phyloP scores from a whole-genome alignment of 2,113 vertebrate species.

The Sardina pilchardus region DNA sequence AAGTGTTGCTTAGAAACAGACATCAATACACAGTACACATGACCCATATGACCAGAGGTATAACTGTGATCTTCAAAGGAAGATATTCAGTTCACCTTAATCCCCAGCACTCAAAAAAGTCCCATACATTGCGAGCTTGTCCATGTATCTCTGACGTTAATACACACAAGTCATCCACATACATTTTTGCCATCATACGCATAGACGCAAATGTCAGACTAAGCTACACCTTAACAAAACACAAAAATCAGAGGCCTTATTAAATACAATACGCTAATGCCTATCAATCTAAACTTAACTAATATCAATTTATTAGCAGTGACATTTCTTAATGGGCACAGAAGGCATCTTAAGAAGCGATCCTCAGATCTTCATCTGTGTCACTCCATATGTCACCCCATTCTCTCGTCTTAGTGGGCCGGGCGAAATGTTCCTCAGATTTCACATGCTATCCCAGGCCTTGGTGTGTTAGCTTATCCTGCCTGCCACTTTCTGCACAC shows the following conservation, averaged over 20 bases:
- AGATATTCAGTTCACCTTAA: not conserved
- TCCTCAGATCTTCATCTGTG: not conserved
- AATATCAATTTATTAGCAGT: not conserved
- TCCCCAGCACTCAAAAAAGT: not conserved
- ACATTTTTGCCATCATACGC: not conserved
- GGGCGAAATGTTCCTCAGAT: not conserved
- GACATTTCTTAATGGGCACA: not conserved
- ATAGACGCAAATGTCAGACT: not conserved
- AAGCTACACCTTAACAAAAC: not conserved
- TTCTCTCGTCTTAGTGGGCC: not conserved
- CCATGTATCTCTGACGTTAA: not conserved
- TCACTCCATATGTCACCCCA: slow-evolving; percentile 6
- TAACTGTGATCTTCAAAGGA: not conserved
- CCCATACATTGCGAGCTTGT: not conserved
- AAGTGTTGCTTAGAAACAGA: not conserved
- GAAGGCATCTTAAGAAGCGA: not conserved
- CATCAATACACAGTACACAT: not conserved
- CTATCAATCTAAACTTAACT: not conserved
- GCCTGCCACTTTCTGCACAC: not conserved
- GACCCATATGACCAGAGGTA: not conserved
- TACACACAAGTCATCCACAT: not conserved
- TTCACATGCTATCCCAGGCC: not conserved
- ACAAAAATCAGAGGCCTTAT: not conserved
- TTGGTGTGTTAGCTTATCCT: not conserved
- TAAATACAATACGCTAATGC: not conserved